Percentiles rank a stretch among this genome's conserved stretches.
Evolutionary conservation across 1,140 invertebrate genomes (phyloP).

Genomic region (Hylyphantes graminicola): DNA sequence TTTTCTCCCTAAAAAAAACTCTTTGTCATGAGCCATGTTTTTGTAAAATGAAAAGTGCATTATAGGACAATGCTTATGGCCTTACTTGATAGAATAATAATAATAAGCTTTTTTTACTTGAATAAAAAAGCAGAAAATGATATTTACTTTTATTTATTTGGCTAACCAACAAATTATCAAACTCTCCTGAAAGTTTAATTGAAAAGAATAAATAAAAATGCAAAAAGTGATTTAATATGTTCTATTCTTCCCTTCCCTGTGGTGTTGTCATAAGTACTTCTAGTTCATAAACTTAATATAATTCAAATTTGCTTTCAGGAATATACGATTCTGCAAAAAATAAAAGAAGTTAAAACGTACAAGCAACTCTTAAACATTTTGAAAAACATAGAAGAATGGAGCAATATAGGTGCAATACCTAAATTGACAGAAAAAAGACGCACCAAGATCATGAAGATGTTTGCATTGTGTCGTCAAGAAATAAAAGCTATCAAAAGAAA

Average conservation of each 20-base stretch:
- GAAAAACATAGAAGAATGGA: conserved; percentile 13
- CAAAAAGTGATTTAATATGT: background rate
- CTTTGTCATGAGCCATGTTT: too few relatives aligned
- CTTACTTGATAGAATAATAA: too few relatives aligned
- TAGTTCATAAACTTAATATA: background rate
- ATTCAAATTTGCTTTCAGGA: conserved; percentile 6
- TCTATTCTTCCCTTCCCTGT: background rate
- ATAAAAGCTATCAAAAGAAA: too few relatives aligned
- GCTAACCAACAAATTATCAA: background rate
- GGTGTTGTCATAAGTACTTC: background rate
- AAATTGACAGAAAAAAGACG: too few relatives aligned
- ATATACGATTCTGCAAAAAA: conserved; percentile 18
- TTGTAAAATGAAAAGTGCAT: too few relatives aligned
- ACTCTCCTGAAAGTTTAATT: background rate
- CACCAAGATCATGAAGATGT: too few relatives aligned
- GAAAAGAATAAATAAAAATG: background rate
- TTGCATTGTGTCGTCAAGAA: too few relatives aligned
- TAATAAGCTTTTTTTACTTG: background rate
- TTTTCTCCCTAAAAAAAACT: too few relatives aligned
- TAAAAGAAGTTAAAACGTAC: background rate
- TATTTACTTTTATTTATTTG: background rate
- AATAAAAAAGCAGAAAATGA: background rate
- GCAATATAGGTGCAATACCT: too few relatives aligned
- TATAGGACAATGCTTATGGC: too few relatives aligned
- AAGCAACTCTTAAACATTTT: conserved; percentile 16